These are phyloP conservation scores for Pachycephus smyrnensis DNA, from an alignment of 2,888 invertebrate genomes.

Conservation along the genomic window DNA sequence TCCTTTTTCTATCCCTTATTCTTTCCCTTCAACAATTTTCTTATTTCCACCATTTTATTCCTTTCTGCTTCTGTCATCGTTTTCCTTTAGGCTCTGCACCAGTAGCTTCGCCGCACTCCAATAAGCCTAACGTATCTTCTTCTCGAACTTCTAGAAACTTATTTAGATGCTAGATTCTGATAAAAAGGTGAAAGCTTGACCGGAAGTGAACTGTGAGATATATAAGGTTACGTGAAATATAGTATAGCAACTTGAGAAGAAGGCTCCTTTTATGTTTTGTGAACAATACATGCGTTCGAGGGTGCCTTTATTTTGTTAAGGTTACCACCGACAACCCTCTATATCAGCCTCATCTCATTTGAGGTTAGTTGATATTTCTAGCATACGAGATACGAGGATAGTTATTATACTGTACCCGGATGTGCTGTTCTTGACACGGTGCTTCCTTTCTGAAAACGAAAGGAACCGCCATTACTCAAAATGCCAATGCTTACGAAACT, in stretches of 20 bases:
- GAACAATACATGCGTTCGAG: neutral
- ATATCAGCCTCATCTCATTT: neutral
- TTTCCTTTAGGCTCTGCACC: neutral
- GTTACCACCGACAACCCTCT: conserved; percentile 21
- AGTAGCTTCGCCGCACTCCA: neutral
- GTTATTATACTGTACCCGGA: conserved; percentile 54
- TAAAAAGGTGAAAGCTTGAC: neutral
- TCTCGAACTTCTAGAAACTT: neutral
- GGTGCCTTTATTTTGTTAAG: neutral
- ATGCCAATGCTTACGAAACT: conserved; percentile 18
- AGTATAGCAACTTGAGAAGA: neutral
- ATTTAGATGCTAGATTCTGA: neutral
- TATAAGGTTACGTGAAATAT: neutral
- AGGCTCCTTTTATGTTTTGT: neutral
- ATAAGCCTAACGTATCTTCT: neutral
- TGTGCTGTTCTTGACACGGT: conserved; percentile 56
- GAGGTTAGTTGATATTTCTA: neutral
- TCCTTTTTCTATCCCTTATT: neutral
- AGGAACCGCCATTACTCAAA: conserved; percentile 62
- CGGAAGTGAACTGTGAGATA: neutral
- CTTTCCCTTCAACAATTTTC: neutral
- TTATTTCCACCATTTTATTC: neutral
- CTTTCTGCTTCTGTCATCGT: neutral
- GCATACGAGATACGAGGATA: conserved; percentile 43
- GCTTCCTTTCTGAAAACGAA: conserved; percentile 42